Evolutionary conservation across 2,113 vertebrate genomes (phyloP), one percentile per base, ranked within the genome.

Genomic region (Chaetorhynchus papuensis): DNA sequence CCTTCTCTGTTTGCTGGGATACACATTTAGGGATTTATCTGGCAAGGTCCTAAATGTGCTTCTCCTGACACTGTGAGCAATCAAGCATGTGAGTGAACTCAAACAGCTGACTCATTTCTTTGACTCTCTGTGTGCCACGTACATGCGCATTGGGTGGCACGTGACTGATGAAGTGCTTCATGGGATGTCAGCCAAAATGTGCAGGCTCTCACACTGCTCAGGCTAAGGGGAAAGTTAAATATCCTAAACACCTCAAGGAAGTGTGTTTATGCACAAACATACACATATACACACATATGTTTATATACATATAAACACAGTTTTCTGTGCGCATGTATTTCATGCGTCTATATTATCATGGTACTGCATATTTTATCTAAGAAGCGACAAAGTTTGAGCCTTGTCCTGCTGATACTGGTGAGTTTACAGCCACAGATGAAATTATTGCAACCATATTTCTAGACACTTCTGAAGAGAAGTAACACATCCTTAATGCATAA

Each of bases 61-160:
- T 44, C 23, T 87, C 60, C 47, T 68, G 44, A 71, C n/a, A 59
- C 22, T 7, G 3, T 17, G 53, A 87, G 37, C 63, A 69, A 47
- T 33, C 49, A 65, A 65, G n/a, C 42, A 19, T 2, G 4, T 17
- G 49, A 60, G 41, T 52, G 54, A 63, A 47, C 63, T 50, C 17
- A 56, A 91, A 52, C 7, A 63, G 30, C 27, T 60, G 75, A 54
- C n/a, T 82, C 39, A 37, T 16, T 64, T 84, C 30, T 21, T 4
- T 39, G 69, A 14, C 37, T 59, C 24, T 22, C 33, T 11, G 2
- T 15, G 28, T 41, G 42, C 45, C 37, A 22, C 0, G 0, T 26
- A 19, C 26, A 21, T 5, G 19, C 0, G 0, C 49, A 30, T 1
- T 37, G 45, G 27, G 9, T 26, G 47, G 61, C 64, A 92, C 5